Conservation (phyloP, 2,888 invertebrate species). For the Himalopsyche japonica region DNA sequence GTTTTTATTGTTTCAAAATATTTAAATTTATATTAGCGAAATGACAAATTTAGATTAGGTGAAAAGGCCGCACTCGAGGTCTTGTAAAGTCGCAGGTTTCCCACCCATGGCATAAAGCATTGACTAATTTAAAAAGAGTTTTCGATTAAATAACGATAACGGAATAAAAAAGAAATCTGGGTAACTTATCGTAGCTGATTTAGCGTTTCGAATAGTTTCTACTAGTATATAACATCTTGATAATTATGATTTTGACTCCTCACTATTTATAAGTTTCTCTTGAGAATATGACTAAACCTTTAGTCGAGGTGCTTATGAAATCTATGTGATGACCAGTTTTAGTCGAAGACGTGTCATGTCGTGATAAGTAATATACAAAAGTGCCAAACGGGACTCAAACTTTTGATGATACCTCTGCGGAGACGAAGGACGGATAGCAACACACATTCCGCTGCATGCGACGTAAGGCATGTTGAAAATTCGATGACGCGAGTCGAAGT, state of each 20-base stretch:
- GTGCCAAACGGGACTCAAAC: not conserved
- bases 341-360: not conserved
- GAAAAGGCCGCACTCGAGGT: too few species aligned
- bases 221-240: not conserved
- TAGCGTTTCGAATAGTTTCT: too few species aligned
- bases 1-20: too few species aligned
- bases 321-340: not conserved
- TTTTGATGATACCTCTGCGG: not conserved
- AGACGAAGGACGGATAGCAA: not conserved
- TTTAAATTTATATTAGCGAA: too few species aligned
- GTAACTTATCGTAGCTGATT: too few species aligned
- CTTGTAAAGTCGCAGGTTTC: too few species aligned
- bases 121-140: too few species aligned
- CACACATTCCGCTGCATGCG: not conserved
- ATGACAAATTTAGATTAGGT: too few species aligned
- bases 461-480: not conserved
- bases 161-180: too few species aligned
- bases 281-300: not conserved
- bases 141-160: too few species aligned
- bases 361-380: not conserved
- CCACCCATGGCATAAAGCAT: too few species aligned
- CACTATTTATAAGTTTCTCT: not conserved
- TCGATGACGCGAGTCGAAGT: not conserved
- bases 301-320: not conserved
- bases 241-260: not conserved